Percentiles rank a stretch among this genome's conserved stretches.
phyloP scores from a whole-genome alignment of 2,888 invertebrate species.

The Bibio marci region DNA sequence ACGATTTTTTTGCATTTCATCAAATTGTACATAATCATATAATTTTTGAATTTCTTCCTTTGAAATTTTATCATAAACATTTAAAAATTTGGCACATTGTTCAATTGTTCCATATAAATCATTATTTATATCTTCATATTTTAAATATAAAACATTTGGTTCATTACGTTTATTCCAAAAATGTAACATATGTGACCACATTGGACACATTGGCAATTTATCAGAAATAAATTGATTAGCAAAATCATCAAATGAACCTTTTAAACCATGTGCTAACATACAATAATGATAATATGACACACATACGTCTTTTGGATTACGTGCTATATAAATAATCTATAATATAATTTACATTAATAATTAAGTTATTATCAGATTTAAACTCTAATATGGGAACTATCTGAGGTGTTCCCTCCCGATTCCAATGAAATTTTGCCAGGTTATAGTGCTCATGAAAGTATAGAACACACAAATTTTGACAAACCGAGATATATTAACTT shows the following conservation, averaged over 20 bases:
- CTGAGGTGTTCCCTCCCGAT: no score
- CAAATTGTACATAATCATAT: conserved; percentile 58
- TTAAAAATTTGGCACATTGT: conserved; percentile 39
- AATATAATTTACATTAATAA: background rate
- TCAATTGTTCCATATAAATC: conserved; percentile 48
- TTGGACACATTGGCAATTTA: conserved; percentile 42
- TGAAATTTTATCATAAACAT: conserved; percentile 41
- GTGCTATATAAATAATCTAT: conserved; percentile 68
- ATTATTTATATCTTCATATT: conserved; percentile 67
- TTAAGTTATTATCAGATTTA: no score
- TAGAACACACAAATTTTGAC: no score
- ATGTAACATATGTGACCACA: conserved; percentile 45
- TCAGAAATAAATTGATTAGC: conserved; percentile 54
- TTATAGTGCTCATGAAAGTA: no score
- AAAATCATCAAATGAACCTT: conserved; percentile 54
- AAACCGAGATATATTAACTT: no score
- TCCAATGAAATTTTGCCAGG: no score
- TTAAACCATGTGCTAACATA: conserved; percentile 46
- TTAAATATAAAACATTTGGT: conserved; percentile 56
- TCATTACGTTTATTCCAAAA: conserved; percentile 56
- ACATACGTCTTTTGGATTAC: conserved; percentile 81
- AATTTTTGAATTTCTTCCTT: conserved; percentile 50
- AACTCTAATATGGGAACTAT: no score
- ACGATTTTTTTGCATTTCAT: conserved; percentile 65
- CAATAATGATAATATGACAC: conserved; percentile 81